Evolutionary conservation across 1,140 invertebrate genomes (phyloP).

Genomic region (Oncopodura yosiiana): DNA sequence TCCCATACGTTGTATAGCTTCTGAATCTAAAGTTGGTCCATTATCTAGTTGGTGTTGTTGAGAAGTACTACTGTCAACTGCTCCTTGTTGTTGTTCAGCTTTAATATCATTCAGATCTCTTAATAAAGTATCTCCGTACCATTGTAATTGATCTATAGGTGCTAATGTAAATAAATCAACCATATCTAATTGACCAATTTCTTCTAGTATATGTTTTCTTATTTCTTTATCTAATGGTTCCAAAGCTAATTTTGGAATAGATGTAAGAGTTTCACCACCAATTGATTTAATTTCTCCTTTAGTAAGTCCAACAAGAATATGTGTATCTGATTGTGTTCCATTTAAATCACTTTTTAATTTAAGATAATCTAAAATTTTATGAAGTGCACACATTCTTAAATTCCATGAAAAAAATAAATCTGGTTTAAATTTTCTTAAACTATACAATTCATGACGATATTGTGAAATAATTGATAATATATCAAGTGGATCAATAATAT

Average conservation of each 20-base stretch:
- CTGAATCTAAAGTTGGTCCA: background rate
- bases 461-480: constrained; percentile 17
- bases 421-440: constrained; percentile 11
- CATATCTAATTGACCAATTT: constrained; percentile 25
- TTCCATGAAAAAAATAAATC: constrained; percentile 20
- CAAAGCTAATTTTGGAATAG: constrained; percentile 20
- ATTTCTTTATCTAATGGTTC: constrained; percentile 1
- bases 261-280: constrained; percentile 31
- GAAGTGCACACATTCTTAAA: constrained; percentile 20
- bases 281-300: constrained; percentile 26
- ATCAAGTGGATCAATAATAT: constrained; percentile 19
- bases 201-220: constrained; percentile 16
- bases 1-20: constrained; percentile 12
- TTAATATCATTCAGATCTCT: background rate
- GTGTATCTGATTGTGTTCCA: constrained; percentile 5
- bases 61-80: background rate
- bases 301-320: constrained; percentile 16
- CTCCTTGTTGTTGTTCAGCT: background rate
- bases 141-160: constrained; percentile 7
- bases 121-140: constrained; percentile 23
- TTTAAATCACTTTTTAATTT: constrained; percentile 8
- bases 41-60: background rate
- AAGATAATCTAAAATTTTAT: constrained; percentile 25
- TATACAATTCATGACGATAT: constrained; percentile 24
- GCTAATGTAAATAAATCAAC: constrained; percentile 22